Base-by-base conservation (phyloP, 2,797 vertebrate species). In the Molossus molossus region DNA sequence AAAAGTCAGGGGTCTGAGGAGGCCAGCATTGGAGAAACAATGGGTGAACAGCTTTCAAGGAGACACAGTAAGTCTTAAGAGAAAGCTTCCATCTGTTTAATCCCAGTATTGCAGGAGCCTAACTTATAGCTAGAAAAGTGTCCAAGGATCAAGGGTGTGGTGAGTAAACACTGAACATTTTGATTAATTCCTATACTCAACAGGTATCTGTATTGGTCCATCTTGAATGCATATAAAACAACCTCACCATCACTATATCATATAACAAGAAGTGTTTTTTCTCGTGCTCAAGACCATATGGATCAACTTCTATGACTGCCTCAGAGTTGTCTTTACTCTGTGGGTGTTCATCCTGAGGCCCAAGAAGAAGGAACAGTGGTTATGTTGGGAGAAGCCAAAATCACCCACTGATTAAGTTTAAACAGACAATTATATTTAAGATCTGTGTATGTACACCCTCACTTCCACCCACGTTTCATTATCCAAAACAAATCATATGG, bases 391-490 rank as follows among this genome's bases (percentile, higher is more conserved):
- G n/a, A 85, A 14, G 25, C 75, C 14, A 48, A 60, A 95, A 7
- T 82, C 21, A 13, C 9, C 23, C 45, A 72, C 23, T 37, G 57
- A 97, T 55, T 73, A 67, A 40, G 50, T 77, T 55, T 85, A 94
- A 96, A 83, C 21, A 90, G 29, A 84, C 40, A 62, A 23, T 90
- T 70, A 48, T 17, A 50, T 81, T 91, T 92, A 69, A 86, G 37
- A 60, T 70, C 33, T 76, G 48, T 33, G 62, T 53, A 45, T 92
- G 53, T 48, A 23, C 13, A 50, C 13, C 53, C 20, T 92, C 73
- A 83, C 29, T 90, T 84, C 50, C 13, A 48, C n/a, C 50, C 50
- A 80, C 20, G 33, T 79, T 90, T n/a, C n/a, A 50, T 10, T 64
- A 27, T 90, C n/a, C 45, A 79, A 91, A 86, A 60, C 33, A 50